Evolutionary conservation across 2,888 invertebrate species (phyloP), one percentile per base, ranked within the genome.

Genomic region (Euzophera pinguis): DNA sequence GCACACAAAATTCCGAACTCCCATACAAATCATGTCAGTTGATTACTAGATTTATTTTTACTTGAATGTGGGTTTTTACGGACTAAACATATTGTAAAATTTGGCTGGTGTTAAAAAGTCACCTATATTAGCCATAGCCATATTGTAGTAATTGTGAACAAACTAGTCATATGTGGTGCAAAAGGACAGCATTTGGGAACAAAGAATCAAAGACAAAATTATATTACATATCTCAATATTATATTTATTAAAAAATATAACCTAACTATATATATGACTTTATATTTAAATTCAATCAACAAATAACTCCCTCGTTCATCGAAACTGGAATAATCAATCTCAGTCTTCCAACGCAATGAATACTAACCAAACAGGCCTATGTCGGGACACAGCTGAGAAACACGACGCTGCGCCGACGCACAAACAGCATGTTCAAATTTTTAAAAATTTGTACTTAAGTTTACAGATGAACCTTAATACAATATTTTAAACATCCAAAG

Each of bases 241-340:
- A 88, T 89, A 88, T 88, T 89, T 90, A 89, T 89, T 89, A 89
- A 89, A 90, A 90, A 90, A 90, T 89, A 90, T 90, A 90, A 89
- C 89, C 89, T 90, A 89, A 86, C 89, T 90, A 89, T 87, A 86
- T 88, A 88, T 88, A 88, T 88, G 88, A 89, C 89, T 89, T 85
- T 88, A 89, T 88, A 87, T 86, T 89, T 85, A 86, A 84, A 84
- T 85, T 85, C 81, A 85, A 89, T 88, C 87, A 90, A 90, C 90
- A 90, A 88, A 84, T 87, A 88, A 88, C 86, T 85, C 82, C 83
- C 85, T 81, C 85, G 81, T 85, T 81, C 84, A 75, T 82, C 81
- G 81, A 80, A 84, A 86, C 84, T 88, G 89, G 89, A 90, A 90
- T 89, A 83, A 79, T 87, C 81, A 86, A 88, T 82, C 81, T 89